These are phyloP conservation scores for Onychomys arenicola DNA, from an alignment of 2,797 vertebrate genomes.

Conservation along the genomic window DNA sequence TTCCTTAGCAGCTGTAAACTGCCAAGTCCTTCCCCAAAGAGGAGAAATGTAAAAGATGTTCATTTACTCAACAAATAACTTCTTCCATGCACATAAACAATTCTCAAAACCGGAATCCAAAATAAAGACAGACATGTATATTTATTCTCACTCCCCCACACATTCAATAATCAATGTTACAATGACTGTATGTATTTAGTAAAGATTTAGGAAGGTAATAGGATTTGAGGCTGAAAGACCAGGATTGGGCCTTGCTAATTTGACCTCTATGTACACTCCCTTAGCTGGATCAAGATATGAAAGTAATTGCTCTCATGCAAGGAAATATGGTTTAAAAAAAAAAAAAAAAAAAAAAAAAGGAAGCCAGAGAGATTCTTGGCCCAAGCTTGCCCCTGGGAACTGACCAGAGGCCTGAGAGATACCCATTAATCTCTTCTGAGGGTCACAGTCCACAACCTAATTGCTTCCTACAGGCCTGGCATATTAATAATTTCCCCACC, in stretches of 20 bases:
- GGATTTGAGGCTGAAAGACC: neutral
- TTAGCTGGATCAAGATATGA: neutral
- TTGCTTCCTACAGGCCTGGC: fast-evolving
- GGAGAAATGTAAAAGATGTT: neutral
- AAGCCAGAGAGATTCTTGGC: neutral
- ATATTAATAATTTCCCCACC: neutral
- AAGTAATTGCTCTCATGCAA: neutral
- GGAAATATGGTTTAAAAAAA: too few relatives aligned
- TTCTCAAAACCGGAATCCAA: neutral
- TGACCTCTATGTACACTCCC: neutral
- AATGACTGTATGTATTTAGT: neutral
- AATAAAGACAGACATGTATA: neutral
- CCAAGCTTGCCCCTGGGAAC: neutral
- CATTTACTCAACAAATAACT: neutral
- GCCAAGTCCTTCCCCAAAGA: neutral
- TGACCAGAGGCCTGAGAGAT: neutral
- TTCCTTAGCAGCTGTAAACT: neutral
- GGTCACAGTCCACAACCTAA: neutral
- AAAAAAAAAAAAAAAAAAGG: neutral
- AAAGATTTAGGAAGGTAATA: neutral
- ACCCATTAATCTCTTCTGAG: neutral
- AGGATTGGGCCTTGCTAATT: neutral
- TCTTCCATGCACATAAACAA: neutral
- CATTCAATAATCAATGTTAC: neutral
- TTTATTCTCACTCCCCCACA: neutral